Base-by-base conservation (phyloP, 2,797 vertebrate species). In the Perodicticus potto region DNA sequence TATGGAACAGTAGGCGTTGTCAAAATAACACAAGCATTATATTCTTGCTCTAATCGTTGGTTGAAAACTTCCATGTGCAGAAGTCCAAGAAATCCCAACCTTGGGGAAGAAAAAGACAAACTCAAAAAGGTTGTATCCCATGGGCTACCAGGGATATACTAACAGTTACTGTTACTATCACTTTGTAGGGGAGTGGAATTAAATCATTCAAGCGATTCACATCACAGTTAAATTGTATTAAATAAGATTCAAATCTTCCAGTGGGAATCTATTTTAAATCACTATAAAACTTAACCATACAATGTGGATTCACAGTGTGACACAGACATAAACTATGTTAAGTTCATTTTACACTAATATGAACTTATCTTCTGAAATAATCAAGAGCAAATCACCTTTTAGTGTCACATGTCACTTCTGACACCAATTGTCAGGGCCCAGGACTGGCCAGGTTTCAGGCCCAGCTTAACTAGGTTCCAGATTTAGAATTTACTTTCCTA, bases 31-130 rank as follows among this genome's bases (percentile, higher is more conserved):
- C 99, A 99, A 92, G 99, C 99, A 63, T 99, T 99, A 98, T 99
- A 99, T 95, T 99, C 99, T 98, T 99, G 99, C 90, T 99, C 99
- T 97, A 99, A 98, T 92, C 99, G 98, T 97, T 99, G 99, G 98
- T 99, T 99, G 98, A 99, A 99, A 97, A 99, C 99, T 98, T 99
- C 99, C 99, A 99, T 99, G 91, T 99, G 99, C 76, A 99, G 98
- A 94, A 99, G 99, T 94, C 99, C 99, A 97, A 99, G 98, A 98
- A 99, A 99, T 43, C 99, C 99, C 86, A 99, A 98, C 96, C 99
- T 99, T 96, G 32, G 55, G 69, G 84, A 94, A 73, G 95, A 92
- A 94, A 94, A 93, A 93, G 73, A 1, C 92, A 4, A 78, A 92
- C 4, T 88, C 40, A 22, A 81, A 86, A 96, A 74, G 25, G 82